These are phyloP conservation scores for Gymnodraco acuticeps DNA, from an alignment of 2,797 vertebrate genomes.

Conservation along the genomic window DNA sequence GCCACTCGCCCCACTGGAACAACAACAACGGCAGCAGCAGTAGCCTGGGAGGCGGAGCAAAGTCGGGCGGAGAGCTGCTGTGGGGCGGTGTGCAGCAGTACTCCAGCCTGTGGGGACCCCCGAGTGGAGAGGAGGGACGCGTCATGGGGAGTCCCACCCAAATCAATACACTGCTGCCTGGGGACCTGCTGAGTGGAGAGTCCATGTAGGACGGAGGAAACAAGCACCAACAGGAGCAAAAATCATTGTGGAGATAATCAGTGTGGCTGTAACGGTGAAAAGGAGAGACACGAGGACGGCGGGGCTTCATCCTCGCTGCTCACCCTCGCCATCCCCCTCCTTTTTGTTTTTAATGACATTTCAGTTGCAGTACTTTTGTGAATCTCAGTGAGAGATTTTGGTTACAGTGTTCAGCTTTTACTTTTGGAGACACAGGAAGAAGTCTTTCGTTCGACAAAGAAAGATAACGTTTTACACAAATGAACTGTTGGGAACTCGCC, in stretches of 20 bases:
- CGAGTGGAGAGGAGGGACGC: conserved; percentile 88
- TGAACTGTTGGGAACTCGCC: conserved; percentile 57
- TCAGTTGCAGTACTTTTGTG: conserved; percentile 61
- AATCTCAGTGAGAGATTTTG: conserved; percentile 63
- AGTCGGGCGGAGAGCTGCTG: conserved; percentile 92
- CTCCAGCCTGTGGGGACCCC: conserved; percentile 96
- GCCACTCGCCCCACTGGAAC: conserved; percentile 92
- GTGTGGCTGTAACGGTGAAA: conserved; percentile 72
- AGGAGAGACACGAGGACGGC: conserved; percentile 68
- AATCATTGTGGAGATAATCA: conserved; percentile 88
- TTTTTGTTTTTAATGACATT: conserved; percentile 63
- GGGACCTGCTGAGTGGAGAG: conserved; percentile 97
- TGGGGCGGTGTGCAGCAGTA: conserved; percentile 96
- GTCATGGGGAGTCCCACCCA: conserved; percentile 93
- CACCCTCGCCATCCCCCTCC: conserved; percentile 72
- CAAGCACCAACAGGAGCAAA: conserved; percentile 78
- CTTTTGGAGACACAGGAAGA: conserved; percentile 67
- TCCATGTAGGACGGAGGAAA: conserved; percentile 87
- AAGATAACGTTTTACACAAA: conserved; percentile 67
- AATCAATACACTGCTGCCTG: conserved; percentile 96
- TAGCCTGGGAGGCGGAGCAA: conserved; percentile 89
- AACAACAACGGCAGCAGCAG: conserved; percentile 81
- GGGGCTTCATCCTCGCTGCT: conserved; percentile 75
- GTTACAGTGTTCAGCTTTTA: conserved; percentile 80
- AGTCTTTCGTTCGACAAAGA: conserved; percentile 64